Conservation (phyloP, 2,797 vertebrate genomes). For the Chromis chromis region DNA sequence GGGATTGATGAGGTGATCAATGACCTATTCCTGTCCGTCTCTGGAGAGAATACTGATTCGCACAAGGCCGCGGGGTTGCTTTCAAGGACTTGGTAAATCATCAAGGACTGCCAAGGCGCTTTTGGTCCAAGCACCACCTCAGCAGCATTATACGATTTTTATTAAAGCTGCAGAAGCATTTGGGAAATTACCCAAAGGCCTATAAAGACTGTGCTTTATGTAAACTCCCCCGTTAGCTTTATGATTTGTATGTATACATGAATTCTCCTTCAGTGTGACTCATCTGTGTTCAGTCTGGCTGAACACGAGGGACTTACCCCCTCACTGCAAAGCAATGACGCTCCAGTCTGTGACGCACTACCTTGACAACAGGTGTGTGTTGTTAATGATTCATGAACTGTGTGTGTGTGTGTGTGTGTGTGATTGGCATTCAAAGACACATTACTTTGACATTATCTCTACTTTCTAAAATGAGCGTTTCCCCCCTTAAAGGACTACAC, state of each 20-base stretch:
- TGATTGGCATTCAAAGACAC: slow-evolving; percentile 41
- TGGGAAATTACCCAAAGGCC: slow-evolving; percentile 19
- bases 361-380: slow-evolving; percentile 70
- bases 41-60: slow-evolving; percentile 53
- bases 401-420: slow-evolving; percentile 9
- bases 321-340: slow-evolving; percentile 37
- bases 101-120: slow-evolving; percentile 29
- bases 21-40: slow-evolving; percentile 55
- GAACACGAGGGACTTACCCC: slow-evolving; percentile 46
- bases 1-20: slow-evolving; percentile 69
- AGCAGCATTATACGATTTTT: slow-evolving; percentile 7
- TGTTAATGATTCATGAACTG: slow-evolving; percentile 58
- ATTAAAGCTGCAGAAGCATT: slow-evolving; percentile 40
- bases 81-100: slow-evolving; percentile 50
- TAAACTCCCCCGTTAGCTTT: slow-evolving; percentile 18
- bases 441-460: slow-evolving; percentile 37
- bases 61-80: slow-evolving; percentile 17
- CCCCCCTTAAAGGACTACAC: neutral
- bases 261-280: slow-evolving; percentile 55
- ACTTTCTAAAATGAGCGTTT: slow-evolving; percentile 12
- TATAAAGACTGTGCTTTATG: slow-evolving; percentile 27
- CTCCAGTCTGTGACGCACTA: slow-evolving; percentile 53
- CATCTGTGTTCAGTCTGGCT: slow-evolving; percentile 43
- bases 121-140: slow-evolving; percentile 12
- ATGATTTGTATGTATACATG: slow-evolving; percentile 24